phyloP scores from a whole-genome alignment of 2,888 invertebrate genomes.

The Aphodius granarius region DNA sequence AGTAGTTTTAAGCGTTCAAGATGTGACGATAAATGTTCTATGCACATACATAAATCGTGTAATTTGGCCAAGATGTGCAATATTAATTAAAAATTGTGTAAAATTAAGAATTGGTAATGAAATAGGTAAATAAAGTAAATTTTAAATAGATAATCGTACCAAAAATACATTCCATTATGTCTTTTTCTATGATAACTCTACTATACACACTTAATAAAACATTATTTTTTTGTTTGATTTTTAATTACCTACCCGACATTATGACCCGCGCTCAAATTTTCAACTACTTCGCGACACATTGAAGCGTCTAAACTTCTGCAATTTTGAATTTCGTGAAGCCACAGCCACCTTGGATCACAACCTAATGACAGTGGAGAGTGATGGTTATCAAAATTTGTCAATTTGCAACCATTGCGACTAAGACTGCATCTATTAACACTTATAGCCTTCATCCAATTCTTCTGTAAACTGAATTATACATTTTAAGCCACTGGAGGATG shows the following conservation, averaged over 20 bases:
- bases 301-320: no score
- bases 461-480: no score
- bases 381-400: no score
- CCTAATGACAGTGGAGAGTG: no score
- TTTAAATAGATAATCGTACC: background rate
- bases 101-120: background rate
- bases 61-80: constrained; percentile 41
- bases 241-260: background rate
- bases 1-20: background rate
- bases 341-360: no score
- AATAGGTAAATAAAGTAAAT: constrained; percentile 1
- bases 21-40: background rate
- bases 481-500: no score
- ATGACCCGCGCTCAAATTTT: no score
- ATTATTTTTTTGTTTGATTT: background rate
- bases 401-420: no score
- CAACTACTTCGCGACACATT: no score
- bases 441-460: no score
- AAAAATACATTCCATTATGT: background rate
- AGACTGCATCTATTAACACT: no score
- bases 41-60: constrained; percentile 18
- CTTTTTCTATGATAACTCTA: background rate
- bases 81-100: constrained; percentile 28
- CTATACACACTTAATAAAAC: background rate
- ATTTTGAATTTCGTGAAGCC: no score